Evolutionary conservation across 2,113 vertebrate genomes (phyloP).

Genomic region (Actinemys pallida): DNA sequence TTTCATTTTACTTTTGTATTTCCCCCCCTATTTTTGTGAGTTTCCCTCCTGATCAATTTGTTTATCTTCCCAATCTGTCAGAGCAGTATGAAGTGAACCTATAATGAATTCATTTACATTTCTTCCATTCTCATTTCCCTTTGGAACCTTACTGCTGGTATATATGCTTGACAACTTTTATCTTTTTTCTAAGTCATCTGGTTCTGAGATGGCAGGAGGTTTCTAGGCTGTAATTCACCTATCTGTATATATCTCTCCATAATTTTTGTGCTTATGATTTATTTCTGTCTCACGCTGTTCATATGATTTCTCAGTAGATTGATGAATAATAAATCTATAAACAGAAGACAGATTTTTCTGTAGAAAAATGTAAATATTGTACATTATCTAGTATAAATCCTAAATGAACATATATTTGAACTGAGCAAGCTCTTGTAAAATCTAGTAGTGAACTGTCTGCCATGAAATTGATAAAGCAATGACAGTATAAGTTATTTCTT

Average conservation of each 20-base stretch:
- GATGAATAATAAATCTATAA: neutral
- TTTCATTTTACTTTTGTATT: neutral
- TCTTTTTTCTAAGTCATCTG: constrained; percentile 16
- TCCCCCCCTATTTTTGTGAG: neutral
- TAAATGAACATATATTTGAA: constrained; percentile 35
- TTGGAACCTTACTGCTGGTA: constrained; percentile 22
- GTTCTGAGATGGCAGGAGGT: neutral
- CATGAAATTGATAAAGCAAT: neutral
- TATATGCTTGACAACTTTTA: neutral
- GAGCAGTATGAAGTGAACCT: constrained; percentile 30
- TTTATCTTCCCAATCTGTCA: constrained; percentile 50
- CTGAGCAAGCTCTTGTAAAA: neutral
- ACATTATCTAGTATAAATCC: neutral
- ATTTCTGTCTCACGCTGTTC: neutral
- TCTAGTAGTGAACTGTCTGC: neutral
- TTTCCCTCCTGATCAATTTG: constrained; percentile 1
- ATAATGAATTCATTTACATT: constrained; percentile 2
- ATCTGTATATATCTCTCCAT: neutral
- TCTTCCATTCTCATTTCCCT: constrained; percentile 30
- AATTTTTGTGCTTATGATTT: neutral
- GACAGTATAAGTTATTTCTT: constrained; percentile 5
- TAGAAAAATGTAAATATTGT: neutral
- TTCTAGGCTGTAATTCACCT: constrained; percentile 7
- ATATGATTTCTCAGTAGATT: neutral
- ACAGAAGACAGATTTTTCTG: neutral